phyloP scores from a whole-genome alignment of 2,888 invertebrate species.

The Tetragonisca angustula region DNA sequence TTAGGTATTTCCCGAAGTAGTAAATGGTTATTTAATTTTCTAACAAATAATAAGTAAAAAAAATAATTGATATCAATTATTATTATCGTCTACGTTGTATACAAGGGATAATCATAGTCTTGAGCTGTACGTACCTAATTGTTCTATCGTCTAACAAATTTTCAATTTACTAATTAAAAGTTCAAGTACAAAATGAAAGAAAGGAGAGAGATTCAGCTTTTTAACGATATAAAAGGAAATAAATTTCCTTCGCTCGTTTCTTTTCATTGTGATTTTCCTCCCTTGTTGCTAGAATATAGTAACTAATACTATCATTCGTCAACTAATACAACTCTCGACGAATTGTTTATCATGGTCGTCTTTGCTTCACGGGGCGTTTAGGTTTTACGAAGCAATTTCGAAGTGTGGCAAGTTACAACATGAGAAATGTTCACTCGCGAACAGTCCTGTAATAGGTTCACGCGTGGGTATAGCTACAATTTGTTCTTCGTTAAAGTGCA shows the following conservation, averaged over 20 bases:
- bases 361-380: background rate
- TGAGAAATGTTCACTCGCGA: background rate
- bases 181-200: too few relatives aligned
- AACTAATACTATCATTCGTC: background rate
- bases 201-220: too few relatives aligned
- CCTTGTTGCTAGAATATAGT: too few relatives aligned
- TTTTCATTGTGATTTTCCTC: background rate
- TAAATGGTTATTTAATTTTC: too few relatives aligned
- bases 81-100: background rate
- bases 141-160: too few relatives aligned
- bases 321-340: background rate
- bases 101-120: too few relatives aligned
- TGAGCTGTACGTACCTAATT: too few relatives aligned
- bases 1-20: too few relatives aligned
- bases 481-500: conserved; percentile 21
- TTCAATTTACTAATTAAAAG: too few relatives aligned
- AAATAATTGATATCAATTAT: too few relatives aligned
- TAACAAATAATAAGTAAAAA: too few relatives aligned
- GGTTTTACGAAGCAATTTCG: background rate
- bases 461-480: conserved; percentile 23
- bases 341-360: background rate
- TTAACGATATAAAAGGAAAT: too few relatives aligned
- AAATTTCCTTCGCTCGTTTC: background rate
- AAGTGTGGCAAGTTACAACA: background rate
- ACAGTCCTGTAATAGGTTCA: conserved; percentile 10